Conservation (phyloP, 2,888 invertebrate species). For the Rotaria socialis region DNA sequence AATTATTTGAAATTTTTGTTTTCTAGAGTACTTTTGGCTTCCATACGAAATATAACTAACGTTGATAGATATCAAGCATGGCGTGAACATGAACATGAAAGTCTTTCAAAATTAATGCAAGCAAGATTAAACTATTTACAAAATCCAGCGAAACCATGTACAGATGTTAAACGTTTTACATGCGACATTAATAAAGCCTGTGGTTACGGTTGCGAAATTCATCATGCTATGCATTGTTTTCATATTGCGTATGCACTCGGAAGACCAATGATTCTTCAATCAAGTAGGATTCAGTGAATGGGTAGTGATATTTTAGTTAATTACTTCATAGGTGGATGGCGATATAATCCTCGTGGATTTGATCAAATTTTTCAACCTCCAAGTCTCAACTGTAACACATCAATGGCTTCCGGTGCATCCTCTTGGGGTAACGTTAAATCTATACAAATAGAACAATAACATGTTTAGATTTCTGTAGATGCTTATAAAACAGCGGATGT, state of each 20-base stretch:
- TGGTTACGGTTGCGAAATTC: conserved; percentile 97
- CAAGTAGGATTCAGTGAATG: neutral
- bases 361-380: conserved; percentile 85
- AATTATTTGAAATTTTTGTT: neutral
- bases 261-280: conserved; percentile 75
- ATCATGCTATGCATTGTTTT: conserved; percentile 92
- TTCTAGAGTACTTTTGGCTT: conserved; percentile 6
- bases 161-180: conserved; percentile 77
- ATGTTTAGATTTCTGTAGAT: neutral
- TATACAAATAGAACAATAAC: neutral
- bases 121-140: conserved; percentile 70
- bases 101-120: conserved; percentile 78
- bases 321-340: conserved; percentile 71
- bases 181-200: conserved; percentile 97
- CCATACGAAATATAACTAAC: conserved; percentile 32
- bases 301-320: too few relatives aligned
- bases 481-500: conserved; percentile 60
- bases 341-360: conserved; percentile 86
- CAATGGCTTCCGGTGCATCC: conserved; percentile 65
- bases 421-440: conserved; percentile 72
- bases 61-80: conserved; percentile 77
- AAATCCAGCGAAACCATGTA: conserved; percentile 78
- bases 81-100: conserved; percentile 74
- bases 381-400: conserved; percentile 75
- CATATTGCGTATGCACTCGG: conserved; percentile 90